Evolutionary conservation across 2,888 invertebrate species (phyloP), one percentile per base, ranked within the genome.

Genomic region (Sarcophaga carnaria): DNA sequence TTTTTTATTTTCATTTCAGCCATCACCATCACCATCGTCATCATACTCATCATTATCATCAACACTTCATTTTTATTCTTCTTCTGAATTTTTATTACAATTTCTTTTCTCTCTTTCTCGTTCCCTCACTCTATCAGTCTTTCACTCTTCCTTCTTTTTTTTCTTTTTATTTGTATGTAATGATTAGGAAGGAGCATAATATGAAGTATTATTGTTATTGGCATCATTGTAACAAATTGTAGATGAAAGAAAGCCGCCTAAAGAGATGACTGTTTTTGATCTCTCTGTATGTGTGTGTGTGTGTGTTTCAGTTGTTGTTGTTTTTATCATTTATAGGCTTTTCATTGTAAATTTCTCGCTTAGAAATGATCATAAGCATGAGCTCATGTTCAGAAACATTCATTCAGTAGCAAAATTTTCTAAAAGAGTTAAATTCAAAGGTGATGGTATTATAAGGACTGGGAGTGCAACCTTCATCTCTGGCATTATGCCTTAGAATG

Each of bases 181-280:
- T 87, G 84, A 84, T 84, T 81, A 79, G 84, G 49, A 67, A 79
- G 81, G 49, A 67, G 67, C 5, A 60, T 54, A 54, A 54, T 54
- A 54, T 54, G n/a, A 78, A 84, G 78, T 76, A 79, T 87, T 83
- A 87, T 87, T 87, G 87, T 87, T 87, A 87, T 87, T 87, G 87
- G 87, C 87, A 87, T 84, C 81, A 87, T 87, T 84, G 87, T 60
- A 87, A 76, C 84, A 87, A 87, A 87, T 84, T 87, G 84, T 80
- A 84, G 84, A 87, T 87, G 71, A 84, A 87, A 87, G 37, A 76
- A 82, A 75, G 72, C 77, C 81, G 80, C 87, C 87, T 77, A 14
- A 6, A 27, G 10, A 6, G 4, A 78, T 60, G 63, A 63, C 81
- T 76, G 84, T 76, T 81, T 80, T 84, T 87, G 84, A 84, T 81